These are phyloP conservation scores for Proisotoma minuta DNA, from an alignment of 2,888 invertebrate species.

Conservation along the genomic window DNA sequence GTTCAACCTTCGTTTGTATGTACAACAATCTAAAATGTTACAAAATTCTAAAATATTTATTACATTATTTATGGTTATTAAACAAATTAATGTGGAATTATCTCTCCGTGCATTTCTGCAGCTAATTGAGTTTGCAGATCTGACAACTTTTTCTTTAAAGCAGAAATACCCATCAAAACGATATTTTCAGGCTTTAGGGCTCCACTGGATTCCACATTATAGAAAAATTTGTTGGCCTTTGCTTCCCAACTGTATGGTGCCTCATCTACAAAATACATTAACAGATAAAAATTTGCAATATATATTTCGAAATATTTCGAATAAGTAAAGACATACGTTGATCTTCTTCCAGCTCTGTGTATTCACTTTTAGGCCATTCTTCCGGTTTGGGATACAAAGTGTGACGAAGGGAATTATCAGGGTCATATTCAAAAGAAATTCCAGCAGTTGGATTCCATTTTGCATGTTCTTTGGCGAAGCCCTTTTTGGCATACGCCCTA, in stretches of 20 bases:
- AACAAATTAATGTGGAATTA: constrained; percentile 54
- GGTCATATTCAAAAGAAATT: constrained; percentile 98
- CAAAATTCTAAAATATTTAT: not conserved
- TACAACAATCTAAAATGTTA: not conserved
- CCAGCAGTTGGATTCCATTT: constrained; percentile 99
- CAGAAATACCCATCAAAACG: constrained; percentile 87
- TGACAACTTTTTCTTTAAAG: constrained; percentile 88
- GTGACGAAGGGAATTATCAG: constrained; percentile 93
- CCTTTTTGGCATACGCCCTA: constrained; percentile 93
- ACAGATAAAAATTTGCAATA: constrained; percentile 7
- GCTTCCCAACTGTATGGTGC: constrained; percentile 90
- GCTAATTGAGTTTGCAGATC: constrained; percentile 90
- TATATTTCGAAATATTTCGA: not conserved
- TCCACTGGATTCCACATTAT: constrained; percentile 93
- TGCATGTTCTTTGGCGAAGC: constrained; percentile 97
- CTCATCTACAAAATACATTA: constrained; percentile 60
- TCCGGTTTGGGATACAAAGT: constrained; percentile 93
- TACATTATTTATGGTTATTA: not conserved
- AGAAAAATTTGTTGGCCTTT: constrained; percentile 94
- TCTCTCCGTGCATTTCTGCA: constrained; percentile 80
- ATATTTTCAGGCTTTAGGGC: constrained; percentile 94
- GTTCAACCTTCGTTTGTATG: not conserved
- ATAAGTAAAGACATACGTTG: constrained; percentile 60
- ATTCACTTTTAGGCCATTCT: constrained; percentile 99
- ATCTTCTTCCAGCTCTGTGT: constrained; percentile 85